Evolutionary conservation across 2,797 vertebrate species (phyloP).

Genomic region (Syngnathus rostellatus): DNA sequence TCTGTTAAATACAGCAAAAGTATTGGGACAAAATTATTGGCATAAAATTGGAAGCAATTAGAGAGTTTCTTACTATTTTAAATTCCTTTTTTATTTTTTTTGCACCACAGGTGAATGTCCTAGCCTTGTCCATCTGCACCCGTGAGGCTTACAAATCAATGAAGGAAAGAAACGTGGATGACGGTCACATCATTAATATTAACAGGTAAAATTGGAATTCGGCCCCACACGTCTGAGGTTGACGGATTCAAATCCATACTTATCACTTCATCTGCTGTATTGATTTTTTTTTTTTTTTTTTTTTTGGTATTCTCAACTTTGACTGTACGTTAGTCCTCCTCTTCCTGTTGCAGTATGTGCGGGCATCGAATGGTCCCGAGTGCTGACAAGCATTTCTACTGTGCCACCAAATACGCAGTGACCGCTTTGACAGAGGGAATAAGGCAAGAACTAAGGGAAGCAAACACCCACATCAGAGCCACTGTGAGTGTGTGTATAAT

Average conservation of each 20-base stretch:
- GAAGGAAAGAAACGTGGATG: slow-evolving; percentile 87
- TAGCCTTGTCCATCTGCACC: slow-evolving; percentile 91
- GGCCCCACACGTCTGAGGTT: neutral
- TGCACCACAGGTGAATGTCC: slow-evolving; percentile 81
- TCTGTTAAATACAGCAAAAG: neutral
- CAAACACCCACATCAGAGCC: slow-evolving; percentile 86
- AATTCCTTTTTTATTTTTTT: neutral
- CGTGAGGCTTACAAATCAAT: slow-evolving; percentile 92
- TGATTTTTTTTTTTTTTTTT: neutral
- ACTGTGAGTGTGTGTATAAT: slow-evolving; percentile 70
- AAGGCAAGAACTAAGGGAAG: slow-evolving; percentile 86
- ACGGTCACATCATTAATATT: slow-evolving; percentile 96
- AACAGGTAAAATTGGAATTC: slow-evolving; percentile 74
- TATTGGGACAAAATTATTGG: no score
- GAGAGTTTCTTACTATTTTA: no score
- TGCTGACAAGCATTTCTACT: slow-evolving; percentile 84
- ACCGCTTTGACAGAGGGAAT: slow-evolving; percentile 90
- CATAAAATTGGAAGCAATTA: no score
- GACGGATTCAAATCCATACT: neutral
- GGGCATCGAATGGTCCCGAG: slow-evolving; percentile 78
- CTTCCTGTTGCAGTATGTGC: slow-evolving; percentile 72
- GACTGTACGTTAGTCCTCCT: neutral
- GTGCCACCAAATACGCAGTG: slow-evolving; percentile 89
- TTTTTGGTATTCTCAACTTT: neutral
- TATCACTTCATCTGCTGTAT: neutral